A percentile compares a stretch with the other conserved stretches of the same genome.
Conservation (phyloP, 2,888 invertebrate species). For the Dolomedes plantarius region DNA sequence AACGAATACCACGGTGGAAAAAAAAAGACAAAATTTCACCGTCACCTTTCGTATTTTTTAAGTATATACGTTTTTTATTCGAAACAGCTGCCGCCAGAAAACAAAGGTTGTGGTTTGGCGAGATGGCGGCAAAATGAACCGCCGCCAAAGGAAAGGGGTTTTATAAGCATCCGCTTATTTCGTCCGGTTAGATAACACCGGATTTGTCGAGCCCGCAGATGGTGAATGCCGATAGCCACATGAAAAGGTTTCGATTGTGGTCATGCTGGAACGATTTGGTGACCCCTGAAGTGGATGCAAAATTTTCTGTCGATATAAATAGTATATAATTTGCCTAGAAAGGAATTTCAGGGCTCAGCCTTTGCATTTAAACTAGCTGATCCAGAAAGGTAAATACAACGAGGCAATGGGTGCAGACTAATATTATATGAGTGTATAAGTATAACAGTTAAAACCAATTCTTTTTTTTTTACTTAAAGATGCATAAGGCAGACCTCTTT, state of each 20-base stretch:
- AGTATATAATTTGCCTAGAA: background rate
- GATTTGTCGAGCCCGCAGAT: constrained; percentile 48
- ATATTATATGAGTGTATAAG: too few relatives aligned
- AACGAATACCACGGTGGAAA: constrained; percentile 34
- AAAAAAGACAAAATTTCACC: constrained; percentile 41
- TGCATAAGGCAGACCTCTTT: too few relatives aligned
- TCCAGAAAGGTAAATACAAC: too few relatives aligned
- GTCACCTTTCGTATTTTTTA: constrained; percentile 22
- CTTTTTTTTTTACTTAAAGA: too few relatives aligned
- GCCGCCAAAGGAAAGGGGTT: constrained; percentile 3
- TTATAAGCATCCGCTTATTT: constrained; percentile 37
- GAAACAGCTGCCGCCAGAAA: constrained; percentile 32
- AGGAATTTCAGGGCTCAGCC: too few relatives aligned
- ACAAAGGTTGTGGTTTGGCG: constrained; percentile 31
- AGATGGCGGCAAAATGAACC: constrained; percentile 8
- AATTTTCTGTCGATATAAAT: background rate
- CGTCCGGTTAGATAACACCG: constrained; percentile 11
- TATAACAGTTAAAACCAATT: too few relatives aligned
- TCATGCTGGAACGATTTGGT: background rate
- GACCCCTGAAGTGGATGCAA: background rate
- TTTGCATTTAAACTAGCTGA: too few relatives aligned
- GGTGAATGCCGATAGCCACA: constrained; percentile 20
- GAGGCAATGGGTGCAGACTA: too few relatives aligned
- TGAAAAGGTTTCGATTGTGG: constrained; percentile 17
- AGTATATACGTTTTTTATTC: background rate